Evolutionary conservation across 2,797 vertebrate genomes (phyloP).

Genomic region (Geotrypetes seraphini): DNA sequence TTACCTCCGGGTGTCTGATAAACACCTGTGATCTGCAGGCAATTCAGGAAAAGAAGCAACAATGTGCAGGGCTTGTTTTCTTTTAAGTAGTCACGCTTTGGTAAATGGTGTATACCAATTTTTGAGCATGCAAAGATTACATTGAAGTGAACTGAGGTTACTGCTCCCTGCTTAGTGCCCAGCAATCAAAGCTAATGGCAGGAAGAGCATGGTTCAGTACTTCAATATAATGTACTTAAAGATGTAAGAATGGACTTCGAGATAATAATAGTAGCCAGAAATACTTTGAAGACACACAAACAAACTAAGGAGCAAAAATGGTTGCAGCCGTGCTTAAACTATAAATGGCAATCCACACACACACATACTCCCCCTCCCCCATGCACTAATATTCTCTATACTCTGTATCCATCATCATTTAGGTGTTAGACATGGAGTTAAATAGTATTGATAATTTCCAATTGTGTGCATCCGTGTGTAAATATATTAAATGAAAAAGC

Average conservation of each 20-base stretch:
- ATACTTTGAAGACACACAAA: constrained; percentile 11
- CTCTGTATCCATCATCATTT: constrained; percentile 69
- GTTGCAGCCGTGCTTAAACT: constrained; percentile 27
- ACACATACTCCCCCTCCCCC: too few species aligned
- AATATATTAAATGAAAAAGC: constrained; percentile 53
- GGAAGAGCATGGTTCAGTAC: constrained; percentile 21
- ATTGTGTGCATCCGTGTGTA: constrained; percentile 63
- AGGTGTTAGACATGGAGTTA: constrained; percentile 58
- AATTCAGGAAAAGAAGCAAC: constrained; percentile 43
- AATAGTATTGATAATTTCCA: constrained; percentile 69
- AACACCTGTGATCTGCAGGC: constrained; percentile 55
- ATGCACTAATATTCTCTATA: too few species aligned
- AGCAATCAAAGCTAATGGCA: constrained; percentile 27
- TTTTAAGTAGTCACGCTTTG: constrained; percentile 27
- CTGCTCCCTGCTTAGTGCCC: constrained; percentile 16
- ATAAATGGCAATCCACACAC: too few species aligned
- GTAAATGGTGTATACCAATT: constrained; percentile 28
- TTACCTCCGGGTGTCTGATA: constrained; percentile 43
- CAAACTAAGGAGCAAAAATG: constrained; percentile 21
- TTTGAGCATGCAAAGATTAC: constrained; percentile 26
- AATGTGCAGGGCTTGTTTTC: constrained; percentile 29
- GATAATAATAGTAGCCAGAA: constrained; percentile 12
- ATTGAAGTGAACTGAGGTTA: constrained; percentile 17
- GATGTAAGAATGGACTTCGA: constrained; percentile 11
- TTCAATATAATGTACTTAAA: constrained; percentile 12